Evolutionary conservation across 2,888 invertebrate genomes (phyloP).

Genomic region (Lypha dubia): DNA sequence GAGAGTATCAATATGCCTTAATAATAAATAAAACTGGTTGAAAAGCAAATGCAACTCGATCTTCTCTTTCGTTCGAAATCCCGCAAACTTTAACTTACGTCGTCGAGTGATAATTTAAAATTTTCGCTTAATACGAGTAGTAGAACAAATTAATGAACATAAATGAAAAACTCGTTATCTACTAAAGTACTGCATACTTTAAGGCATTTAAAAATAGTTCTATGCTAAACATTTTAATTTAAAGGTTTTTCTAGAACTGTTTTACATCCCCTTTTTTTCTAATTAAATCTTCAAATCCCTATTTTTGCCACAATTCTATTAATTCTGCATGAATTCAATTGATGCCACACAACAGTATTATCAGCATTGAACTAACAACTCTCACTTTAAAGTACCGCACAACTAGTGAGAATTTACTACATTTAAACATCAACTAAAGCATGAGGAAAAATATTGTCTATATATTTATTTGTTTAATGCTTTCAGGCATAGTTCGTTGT

Average conservation of each 20-base stretch:
- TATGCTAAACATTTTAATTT: background rate
- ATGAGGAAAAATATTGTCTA: slow-evolving; percentile 23
- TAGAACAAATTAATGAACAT: too few species aligned
- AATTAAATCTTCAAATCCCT: slow-evolving; percentile 26
- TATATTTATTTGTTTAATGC: slow-evolving; percentile 43
- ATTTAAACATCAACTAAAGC: slow-evolving; percentile 8
- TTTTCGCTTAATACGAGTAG: too few species aligned
- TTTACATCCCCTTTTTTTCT: background rate
- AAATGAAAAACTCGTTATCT: too few species aligned
- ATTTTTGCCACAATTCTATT: slow-evolving; percentile 49
- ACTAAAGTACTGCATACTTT: background rate
- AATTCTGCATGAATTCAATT: slow-evolving; percentile 41
- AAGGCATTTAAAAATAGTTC: background rate
- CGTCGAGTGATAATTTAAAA: too few species aligned
- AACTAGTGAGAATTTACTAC: slow-evolving; percentile 52
- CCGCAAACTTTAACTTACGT: too few species aligned
- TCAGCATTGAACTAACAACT: slow-evolving; percentile 21
- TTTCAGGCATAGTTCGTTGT: slow-evolving; percentile 59
- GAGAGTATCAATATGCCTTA: too few species aligned
- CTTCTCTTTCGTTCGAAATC: too few species aligned
- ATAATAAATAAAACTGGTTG: too few species aligned
- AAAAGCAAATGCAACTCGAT: too few species aligned
- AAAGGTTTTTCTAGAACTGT: background rate
- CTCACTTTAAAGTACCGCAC: slow-evolving; percentile 27
- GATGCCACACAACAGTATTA: slow-evolving; percentile 33